Evolutionary conservation across 2,888 invertebrate genomes (phyloP), one percentile per base, ranked within the genome.

Genomic region (Drosophila aldrichi): DNA sequence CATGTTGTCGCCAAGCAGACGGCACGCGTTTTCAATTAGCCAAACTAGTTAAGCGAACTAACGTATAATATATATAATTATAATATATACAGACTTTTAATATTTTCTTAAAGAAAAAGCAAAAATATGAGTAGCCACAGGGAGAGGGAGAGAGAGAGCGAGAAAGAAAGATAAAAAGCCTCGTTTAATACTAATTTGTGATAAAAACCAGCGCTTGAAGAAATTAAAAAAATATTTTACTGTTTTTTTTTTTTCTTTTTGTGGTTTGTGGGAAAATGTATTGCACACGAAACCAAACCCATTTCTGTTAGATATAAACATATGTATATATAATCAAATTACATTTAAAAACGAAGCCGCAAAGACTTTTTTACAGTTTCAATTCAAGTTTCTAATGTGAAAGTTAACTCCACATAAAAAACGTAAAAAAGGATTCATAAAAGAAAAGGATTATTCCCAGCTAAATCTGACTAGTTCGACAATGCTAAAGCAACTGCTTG

Each of bases 261-360:
- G 85, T 52, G 82, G 87, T 83, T 83, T 74, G 12, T 34, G 48
- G 48, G 48, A 49, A 49, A 62, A 67, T 55, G 49, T 74, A 34
- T 74, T 79, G 74, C 81, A 32, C 81, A 82, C 81, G 83, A 72
- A 55, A 51, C 66, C 54, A 64, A 20, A 40, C 29, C 9, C 29
- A 18, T 29, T 7, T 16, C 7, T 44, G 38, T 18, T 9, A 36
- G 18, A 32, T 43, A 18, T 20, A 22, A 7, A 16, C 7, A 8
- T 36, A 36, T 48, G 22, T 22, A 14, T 14, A 3, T 20, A 32
- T n/a, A 56, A 18, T 22, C 2, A 5, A 63, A 67, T 54, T 69
- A 44, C 52, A 77, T 64, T 62, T 64, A 67, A 18, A 54, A 55
- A 51, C 44, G 41, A 9, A 46, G 34, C 20, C 41, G 22, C 2